Base-by-base conservation (phyloP, 2,113 vertebrate species). In the Chionomys nivalis region DNA sequence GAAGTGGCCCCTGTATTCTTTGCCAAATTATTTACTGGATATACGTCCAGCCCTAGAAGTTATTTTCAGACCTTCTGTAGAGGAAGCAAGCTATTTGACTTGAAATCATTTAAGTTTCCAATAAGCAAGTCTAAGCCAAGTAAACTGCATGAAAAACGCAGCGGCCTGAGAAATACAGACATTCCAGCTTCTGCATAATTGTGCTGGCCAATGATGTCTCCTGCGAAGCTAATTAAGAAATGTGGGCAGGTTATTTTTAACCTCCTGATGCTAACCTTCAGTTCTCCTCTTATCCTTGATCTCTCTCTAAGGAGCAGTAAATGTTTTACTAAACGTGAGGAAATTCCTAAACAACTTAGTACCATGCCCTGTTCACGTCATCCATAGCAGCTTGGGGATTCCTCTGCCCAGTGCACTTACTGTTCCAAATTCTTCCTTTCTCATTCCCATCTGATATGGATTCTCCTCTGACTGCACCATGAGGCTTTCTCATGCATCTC, bases 171-270 rank as follows among this genome's bases (percentile, higher is more conserved):
- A 87, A 92, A 96, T 91, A 86, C 89, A 97, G 96, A 92, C 82
- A 94, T 97, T 96, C 81, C 94, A 97, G 96, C 97, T 94, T 98
- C 95, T 97, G 93, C 94, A 97, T 96, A 87, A 94, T 95, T 63
- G 90, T 96, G 94, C 94, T 98, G 98, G 98, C 96, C 94, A 97
- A 97, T 97, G 93, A 98, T 97, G 98, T 90, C 92, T 94, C 92
- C 96, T 39, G 0, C 97, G 97, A 96, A 97, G 81, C 94, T 98
- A 98, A 98, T 11, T 98, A 97, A 92, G 92, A 96, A 90, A 94
- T 90, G 42, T 65, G n/a, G 42, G n/a, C 68, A 82, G 58, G 89
- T 92, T 96, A 82, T 92, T 97, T 96, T 95, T 92, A 87, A 88
- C 86, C 90, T 92, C 90, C 94, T 94, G 92, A 92, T 95, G 95